Percentiles rank a stretch among this genome's conserved stretches.
Evolutionary conservation across 1,140 invertebrate genomes (phyloP).

Genomic region (Tetramorium alpestre): DNA sequence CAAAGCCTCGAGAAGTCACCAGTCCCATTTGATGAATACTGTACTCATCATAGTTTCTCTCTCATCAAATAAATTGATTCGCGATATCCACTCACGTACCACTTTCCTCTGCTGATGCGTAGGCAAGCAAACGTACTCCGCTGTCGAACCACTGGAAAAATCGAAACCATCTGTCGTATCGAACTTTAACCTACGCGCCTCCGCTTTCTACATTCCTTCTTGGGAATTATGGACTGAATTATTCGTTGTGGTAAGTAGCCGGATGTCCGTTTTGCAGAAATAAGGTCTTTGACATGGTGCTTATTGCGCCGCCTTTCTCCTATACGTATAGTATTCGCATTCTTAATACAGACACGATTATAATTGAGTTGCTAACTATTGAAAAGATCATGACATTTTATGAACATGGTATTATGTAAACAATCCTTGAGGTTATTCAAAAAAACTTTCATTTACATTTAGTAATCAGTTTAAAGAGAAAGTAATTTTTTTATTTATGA

Average conservation of each 20-base stretch:
- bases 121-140: constrained; percentile 40
- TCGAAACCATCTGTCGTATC: constrained; percentile 44
- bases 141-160: constrained; percentile 42
- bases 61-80: constrained; percentile 53
- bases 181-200: constrained; percentile 53
- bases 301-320: constrained; percentile 40
- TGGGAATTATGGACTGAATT: constrained; percentile 22
- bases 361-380: constrained; percentile 27
- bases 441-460: background rate
- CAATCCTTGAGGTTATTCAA: background rate
- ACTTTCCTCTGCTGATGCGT: constrained; percentile 24
- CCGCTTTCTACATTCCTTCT: constrained; percentile 39
- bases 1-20: background rate
- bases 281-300: constrained; percentile 22
- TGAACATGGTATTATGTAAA: background rate
- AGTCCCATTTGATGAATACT: background rate
- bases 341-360: constrained; percentile 14
- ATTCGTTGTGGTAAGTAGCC: constrained; percentile 42
- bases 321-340: background rate
- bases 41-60: constrained; percentile 33
- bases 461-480: background rate
- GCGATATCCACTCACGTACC: constrained; percentile 24
- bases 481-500: background rate
- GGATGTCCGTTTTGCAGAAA: constrained; percentile 44
- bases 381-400: background rate